Evolutionary conservation across 2,888 invertebrate genomes (phyloP).

Genomic region (Dynastes maya): DNA sequence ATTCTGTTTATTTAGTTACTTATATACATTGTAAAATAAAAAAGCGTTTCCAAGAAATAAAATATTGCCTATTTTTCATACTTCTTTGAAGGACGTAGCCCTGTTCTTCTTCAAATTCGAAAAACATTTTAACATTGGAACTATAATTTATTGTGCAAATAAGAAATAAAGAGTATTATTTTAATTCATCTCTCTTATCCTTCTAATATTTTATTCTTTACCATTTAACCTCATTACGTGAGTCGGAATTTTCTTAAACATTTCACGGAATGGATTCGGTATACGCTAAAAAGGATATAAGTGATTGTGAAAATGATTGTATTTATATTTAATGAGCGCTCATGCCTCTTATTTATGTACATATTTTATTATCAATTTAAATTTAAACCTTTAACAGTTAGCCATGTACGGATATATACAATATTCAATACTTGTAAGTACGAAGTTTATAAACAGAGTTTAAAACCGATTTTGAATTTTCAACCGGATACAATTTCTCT

Average conservation of each 20-base stretch:
- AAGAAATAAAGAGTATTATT: not conserved
- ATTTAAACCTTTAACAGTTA: slow-evolving; percentile 20
- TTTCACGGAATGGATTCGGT: slow-evolving; percentile 7
- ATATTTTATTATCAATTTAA: slow-evolving; percentile 22
- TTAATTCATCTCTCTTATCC: not conserved
- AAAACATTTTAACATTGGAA: not conserved
- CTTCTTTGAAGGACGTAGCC: too few species aligned
- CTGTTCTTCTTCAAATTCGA: too few species aligned
- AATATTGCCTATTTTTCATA: too few species aligned
- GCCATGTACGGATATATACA: not conserved
- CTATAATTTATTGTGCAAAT: not conserved
- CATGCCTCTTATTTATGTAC: slow-evolving; percentile 14
- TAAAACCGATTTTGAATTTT: slow-evolving; percentile 8
- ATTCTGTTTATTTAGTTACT: too few species aligned
- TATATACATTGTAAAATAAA: too few species aligned
- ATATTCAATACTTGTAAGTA: not conserved
- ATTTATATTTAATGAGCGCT: slow-evolving; percentile 12
- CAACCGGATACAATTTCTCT: slow-evolving; percentile 41
- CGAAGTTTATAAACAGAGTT: not conserved
- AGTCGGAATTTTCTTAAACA: slow-evolving; percentile 8
- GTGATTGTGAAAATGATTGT: slow-evolving; percentile 12
- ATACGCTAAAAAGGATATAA: not conserved
- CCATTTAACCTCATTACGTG: slow-evolving; percentile 27
- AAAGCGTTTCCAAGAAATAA: too few species aligned
- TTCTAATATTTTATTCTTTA: not conserved